Percentiles rank a stretch among this genome's conserved stretches.
Conservation (phyloP, 64 coral and sea anemone genomes). For the Hydrozoanthus tunicans region DNA sequence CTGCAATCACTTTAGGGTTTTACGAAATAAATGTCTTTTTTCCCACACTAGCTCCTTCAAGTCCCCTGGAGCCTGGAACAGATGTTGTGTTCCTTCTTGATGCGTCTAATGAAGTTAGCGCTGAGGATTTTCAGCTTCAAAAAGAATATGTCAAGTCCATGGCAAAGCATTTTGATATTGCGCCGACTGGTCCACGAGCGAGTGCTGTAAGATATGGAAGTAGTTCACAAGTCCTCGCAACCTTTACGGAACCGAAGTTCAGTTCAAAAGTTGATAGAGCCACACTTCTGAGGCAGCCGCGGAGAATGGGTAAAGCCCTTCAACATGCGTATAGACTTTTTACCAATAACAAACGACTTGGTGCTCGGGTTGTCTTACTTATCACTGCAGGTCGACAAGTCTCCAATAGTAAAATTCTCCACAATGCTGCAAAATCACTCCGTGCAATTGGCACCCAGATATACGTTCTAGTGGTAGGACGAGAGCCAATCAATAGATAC, state of each 20-base stretch:
- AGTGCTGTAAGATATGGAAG: constrained; percentile 62
- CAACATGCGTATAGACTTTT: constrained; percentile 36
- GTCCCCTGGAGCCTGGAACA: constrained; percentile 56
- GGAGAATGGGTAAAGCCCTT: constrained; percentile 41
- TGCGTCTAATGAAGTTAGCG: constrained; percentile 60
- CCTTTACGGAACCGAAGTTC: constrained; percentile 40
- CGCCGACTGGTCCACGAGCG: constrained; percentile 69
- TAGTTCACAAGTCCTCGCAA: constrained; percentile 33
- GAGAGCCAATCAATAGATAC: constrained; percentile 28
- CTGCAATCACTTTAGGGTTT: too few species aligned
- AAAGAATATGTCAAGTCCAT: constrained; percentile 76
- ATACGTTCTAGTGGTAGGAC: constrained; percentile 64
- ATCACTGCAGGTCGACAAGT: constrained; percentile 59
- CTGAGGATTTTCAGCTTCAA: constrained; percentile 42
- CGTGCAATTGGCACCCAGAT: constrained; percentile 42
- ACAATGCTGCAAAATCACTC: constrained; percentile 42
- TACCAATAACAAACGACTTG: constrained; percentile 30
- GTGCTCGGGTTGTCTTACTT: constrained; percentile 35
- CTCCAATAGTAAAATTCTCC: constrained; percentile 31
- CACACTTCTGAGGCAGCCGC: constrained; percentile 2
- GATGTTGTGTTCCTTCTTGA: constrained; percentile 79
- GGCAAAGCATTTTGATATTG: constrained; percentile 67
- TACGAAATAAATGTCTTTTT: neutral
- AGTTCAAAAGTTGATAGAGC: constrained; percentile 53
- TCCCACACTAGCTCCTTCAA: constrained; percentile 40